Percentiles rank a stretch among this genome's conserved stretches.
phyloP scores from a whole-genome alignment of 2,797 vertebrate species.

The Manis crassicaudata region DNA sequence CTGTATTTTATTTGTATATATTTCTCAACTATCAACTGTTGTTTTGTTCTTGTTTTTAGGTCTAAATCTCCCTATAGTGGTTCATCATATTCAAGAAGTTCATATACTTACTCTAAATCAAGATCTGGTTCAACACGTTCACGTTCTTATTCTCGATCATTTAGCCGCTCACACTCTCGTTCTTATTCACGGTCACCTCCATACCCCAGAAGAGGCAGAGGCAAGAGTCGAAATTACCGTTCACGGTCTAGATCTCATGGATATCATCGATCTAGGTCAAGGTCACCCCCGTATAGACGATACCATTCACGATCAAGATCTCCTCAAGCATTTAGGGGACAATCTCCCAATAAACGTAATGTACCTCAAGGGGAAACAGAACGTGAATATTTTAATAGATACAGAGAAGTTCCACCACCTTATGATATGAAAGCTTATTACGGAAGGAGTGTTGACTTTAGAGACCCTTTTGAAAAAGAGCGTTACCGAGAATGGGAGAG shows the following conservation, averaged over 20 bases:
- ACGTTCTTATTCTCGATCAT: slow-evolving; percentile 90
- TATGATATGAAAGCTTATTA: slow-evolving; percentile 92
- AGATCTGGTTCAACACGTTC: slow-evolving; percentile 92
- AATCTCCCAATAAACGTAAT: slow-evolving; percentile 89
- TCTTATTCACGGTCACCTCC: slow-evolving; percentile 93
- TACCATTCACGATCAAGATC: slow-evolving; percentile 92
- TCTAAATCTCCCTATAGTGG: slow-evolving; percentile 95
- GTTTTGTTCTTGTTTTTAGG: slow-evolving; percentile 86
- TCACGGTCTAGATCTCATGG: slow-evolving; percentile 92
- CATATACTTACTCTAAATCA: slow-evolving; percentile 94
- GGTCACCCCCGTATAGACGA: slow-evolving; percentile 90
- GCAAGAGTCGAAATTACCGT: slow-evolving; percentile 89
- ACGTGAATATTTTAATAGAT: slow-evolving; percentile 89
- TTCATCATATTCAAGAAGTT: slow-evolving; percentile 91
- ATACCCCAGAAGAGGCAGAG: slow-evolving; percentile 87
- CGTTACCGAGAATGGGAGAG: slow-evolving; percentile 94
- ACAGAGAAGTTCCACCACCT: slow-evolving; percentile 88
- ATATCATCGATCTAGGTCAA: slow-evolving; percentile 93
- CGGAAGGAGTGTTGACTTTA: slow-evolving; percentile 88
- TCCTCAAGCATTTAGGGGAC: slow-evolving; percentile 89
- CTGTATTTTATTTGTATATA: slow-evolving; percentile 75
- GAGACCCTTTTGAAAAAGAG: slow-evolving; percentile 92
- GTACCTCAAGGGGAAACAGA: slow-evolving; percentile 88
- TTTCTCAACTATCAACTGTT: slow-evolving; percentile 75
- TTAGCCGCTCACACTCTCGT: slow-evolving; percentile 94